Conservation (phyloP, 2,113 vertebrate species). For the Micronisus gabar region DNA sequence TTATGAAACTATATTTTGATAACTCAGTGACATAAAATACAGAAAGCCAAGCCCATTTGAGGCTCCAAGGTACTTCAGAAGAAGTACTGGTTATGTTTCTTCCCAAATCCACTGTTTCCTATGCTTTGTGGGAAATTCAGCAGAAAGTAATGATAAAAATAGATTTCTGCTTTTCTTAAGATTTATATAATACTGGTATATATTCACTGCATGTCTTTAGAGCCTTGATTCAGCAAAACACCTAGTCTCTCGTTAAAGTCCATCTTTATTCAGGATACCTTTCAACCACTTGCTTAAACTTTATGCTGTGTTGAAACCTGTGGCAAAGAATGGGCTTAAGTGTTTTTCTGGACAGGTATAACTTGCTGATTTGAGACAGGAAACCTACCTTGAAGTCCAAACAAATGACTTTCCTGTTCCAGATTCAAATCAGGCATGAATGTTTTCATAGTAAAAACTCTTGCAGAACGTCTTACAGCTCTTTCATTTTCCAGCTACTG, state of each 20-base stretch:
- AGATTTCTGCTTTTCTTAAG: not conserved
- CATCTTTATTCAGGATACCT: not conserved
- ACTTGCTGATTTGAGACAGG: slow-evolving; percentile 3
- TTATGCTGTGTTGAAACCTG: not conserved
- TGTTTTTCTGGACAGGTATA: slow-evolving; percentile 24
- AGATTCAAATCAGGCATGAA: slow-evolving; percentile 8
- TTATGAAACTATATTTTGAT: not conserved
- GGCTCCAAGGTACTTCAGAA: not conserved
- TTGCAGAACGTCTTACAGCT: not conserved
- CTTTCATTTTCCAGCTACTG: not conserved
- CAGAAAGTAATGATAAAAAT: not conserved
- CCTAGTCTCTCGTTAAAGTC: not conserved
- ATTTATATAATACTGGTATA: not conserved
- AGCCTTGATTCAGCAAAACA: not conserved
- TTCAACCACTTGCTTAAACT: not conserved
- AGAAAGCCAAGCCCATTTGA: not conserved
- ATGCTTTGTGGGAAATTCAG: not conserved
- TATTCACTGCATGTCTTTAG: not conserved
- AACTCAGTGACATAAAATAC: not conserved
- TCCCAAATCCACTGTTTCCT: not conserved
- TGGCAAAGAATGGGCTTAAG: not conserved
- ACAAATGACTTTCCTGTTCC: slow-evolving; percentile 22
- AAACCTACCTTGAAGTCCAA: slow-evolving; percentile 35
- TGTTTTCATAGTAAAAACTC: not conserved
- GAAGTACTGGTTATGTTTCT: not conserved